Conservation (phyloP, 1,140 invertebrate genomes). For the Drosophila willistoni region DNA sequence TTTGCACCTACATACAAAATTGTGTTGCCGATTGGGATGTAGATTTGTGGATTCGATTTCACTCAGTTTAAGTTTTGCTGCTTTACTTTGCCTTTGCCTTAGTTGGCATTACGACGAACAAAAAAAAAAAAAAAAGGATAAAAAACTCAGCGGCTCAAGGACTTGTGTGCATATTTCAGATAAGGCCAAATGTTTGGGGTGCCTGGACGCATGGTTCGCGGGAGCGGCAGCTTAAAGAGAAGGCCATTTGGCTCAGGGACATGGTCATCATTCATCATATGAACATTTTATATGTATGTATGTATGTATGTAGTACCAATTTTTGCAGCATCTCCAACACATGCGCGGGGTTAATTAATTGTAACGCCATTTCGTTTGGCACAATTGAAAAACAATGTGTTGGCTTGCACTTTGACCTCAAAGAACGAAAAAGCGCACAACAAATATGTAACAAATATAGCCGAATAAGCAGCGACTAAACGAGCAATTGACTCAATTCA, state of each 20-base stretch:
- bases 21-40: conserved; percentile 43
- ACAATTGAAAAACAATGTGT: conserved; percentile 34
- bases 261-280: conserved; percentile 55
- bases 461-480: conserved; percentile 47
- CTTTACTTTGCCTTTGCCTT: conserved; percentile 53
- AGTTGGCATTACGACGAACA: conserved; percentile 55
- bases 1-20: conserved; percentile 47
- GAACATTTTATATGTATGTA: not conserved
- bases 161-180: conserved; percentile 77
- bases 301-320: not conserved
- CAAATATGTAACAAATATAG: not conserved
- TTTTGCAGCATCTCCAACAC: conserved; percentile 40
- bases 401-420: conserved; percentile 76
- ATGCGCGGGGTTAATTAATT: conserved; percentile 73
- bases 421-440: conserved; percentile 15
- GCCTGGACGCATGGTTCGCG: conserved; percentile 53
- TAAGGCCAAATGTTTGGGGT: conserved; percentile 74
- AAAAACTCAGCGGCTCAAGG: conserved; percentile 58
- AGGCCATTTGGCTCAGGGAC: conserved; percentile 58
- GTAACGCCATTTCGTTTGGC: conserved; percentile 61
- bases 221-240: conserved; percentile 24
- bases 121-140: not conserved
- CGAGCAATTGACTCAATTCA: conserved; percentile 53
- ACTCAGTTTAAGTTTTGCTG: conserved; percentile 19
- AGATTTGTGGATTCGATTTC: conserved; percentile 28